A percentile compares a stretch with the other conserved stretches of the same genome.
Conservation (phyloP, 2,113 vertebrate genomes). For the Ciconia boyciana region DNA sequence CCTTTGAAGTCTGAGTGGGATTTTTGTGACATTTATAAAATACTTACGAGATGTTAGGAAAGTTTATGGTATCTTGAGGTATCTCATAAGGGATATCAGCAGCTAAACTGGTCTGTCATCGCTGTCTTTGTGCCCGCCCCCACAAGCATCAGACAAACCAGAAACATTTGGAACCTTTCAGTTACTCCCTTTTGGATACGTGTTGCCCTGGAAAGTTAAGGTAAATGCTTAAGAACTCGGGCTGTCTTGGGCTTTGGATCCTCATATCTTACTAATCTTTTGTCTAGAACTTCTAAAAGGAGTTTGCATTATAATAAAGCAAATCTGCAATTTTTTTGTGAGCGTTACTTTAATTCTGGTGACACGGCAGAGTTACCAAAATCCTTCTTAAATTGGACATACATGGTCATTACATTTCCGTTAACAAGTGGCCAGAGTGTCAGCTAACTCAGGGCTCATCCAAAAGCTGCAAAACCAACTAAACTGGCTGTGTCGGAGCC, state of each 20-base stretch:
- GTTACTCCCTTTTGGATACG: fast-evolving
- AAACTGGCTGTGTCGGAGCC: not conserved
- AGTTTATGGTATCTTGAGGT: not conserved
- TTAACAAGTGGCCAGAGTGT: not conserved
- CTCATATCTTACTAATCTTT: not conserved
- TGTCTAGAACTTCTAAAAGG: not conserved
- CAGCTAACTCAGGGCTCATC: not conserved
- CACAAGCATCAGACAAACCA: not conserved
- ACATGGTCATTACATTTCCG: not conserved
- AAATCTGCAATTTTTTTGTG: not conserved
- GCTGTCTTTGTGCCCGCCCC: not conserved
- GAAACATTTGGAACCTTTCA: not conserved
- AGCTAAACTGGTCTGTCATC: not conserved
- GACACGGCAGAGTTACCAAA: not conserved
- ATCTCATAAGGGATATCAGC: not conserved
- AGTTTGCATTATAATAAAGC: not conserved
- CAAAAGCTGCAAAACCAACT: not conserved
- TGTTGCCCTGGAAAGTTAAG: not conserved
- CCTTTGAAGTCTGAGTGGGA: not conserved
- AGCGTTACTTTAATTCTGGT: not conserved
- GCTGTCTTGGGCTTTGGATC: not conserved
- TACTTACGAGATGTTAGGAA: not conserved
- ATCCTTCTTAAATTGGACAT: not conserved
- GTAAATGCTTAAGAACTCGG: not conserved
- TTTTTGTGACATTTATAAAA: not conserved